phyloP scores from a whole-genome alignment of 2,888 invertebrate genomes.

The Tipula lateralis region DNA sequence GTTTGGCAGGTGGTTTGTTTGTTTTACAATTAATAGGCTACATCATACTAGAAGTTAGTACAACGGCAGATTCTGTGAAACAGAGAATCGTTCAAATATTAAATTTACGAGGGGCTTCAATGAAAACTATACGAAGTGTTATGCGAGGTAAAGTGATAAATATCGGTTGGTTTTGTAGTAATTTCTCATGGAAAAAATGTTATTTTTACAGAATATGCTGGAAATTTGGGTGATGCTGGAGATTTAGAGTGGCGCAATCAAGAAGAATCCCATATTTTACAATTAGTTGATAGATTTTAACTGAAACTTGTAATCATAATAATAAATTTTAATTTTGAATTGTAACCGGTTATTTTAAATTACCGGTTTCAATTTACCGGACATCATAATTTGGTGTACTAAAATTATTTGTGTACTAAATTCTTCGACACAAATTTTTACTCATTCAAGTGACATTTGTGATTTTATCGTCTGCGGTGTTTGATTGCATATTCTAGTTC shows the following conservation, averaged over 20 bases:
- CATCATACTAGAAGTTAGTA: slow-evolving; percentile 70
- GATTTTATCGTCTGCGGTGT: not conserved
- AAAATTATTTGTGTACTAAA: not conserved
- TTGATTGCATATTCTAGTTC: not conserved
- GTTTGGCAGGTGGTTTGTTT: slow-evolving; percentile 92
- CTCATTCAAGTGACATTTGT: not conserved
- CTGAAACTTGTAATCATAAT: slow-evolving; percentile 12
- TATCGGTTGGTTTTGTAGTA: not conserved
- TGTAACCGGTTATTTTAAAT: not conserved
- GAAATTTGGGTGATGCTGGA: slow-evolving; percentile 87
- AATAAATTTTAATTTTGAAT: not conserved
- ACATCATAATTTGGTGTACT: slow-evolving; percentile 4
- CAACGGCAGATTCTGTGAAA: slow-evolving; percentile 66
- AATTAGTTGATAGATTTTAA: slow-evolving; percentile 90
- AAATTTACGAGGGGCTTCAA: slow-evolving; percentile 81
- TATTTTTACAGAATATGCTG: slow-evolving; percentile 75
- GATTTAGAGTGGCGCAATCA: slow-evolving; percentile 79
- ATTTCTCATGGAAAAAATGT: not conserved
- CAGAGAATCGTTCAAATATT: slow-evolving; percentile 84
- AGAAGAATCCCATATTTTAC: slow-evolving; percentile 86
- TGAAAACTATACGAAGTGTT: slow-evolving; percentile 87
- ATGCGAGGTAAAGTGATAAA: slow-evolving; percentile 67
- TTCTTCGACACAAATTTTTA: not conserved
- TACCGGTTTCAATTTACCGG: not conserved
- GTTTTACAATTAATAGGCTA: slow-evolving; percentile 93